Conservation (phyloP, 2,888 invertebrate species). For the Nymphalis urticae region DNA sequence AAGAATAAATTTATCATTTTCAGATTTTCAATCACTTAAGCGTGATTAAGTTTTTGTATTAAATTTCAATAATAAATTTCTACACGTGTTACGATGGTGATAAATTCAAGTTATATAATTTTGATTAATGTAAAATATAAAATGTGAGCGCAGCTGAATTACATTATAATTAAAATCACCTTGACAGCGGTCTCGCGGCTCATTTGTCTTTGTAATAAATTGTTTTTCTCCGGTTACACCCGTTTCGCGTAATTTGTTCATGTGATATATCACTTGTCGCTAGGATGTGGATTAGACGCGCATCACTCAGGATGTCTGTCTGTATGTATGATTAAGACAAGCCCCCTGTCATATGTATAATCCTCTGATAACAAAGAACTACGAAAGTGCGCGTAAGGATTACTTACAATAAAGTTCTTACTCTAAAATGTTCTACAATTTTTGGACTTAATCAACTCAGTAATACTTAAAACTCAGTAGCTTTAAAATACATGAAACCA, state of each 20-base stretch:
- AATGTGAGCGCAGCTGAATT: slow-evolving; percentile 28
- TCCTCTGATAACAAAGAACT: slow-evolving; percentile 18
- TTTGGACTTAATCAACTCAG: neutral
- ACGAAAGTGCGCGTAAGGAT: neutral
- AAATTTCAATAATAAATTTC: too few relatives aligned
- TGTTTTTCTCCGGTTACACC: slow-evolving; percentile 61
- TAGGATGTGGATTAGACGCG: slow-evolving; percentile 60
- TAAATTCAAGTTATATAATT: neutral
- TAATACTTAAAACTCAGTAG: too few relatives aligned
- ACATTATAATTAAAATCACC: slow-evolving; percentile 62
- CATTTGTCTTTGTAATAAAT: slow-evolving; percentile 73
- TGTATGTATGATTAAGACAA: slow-evolving; percentile 55
- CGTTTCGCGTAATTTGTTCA: slow-evolving; percentile 66
- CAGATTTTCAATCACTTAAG: too few relatives aligned
- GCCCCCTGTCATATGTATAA: slow-evolving; percentile 15
- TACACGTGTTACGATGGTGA: too few relatives aligned
- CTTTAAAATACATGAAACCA: too few relatives aligned
- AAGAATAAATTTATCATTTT: too few relatives aligned
- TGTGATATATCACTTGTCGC: slow-evolving; percentile 69
- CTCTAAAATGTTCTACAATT: too few relatives aligned
- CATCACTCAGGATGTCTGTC: slow-evolving; percentile 52
- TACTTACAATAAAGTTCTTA: neutral
- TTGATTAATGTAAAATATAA: slow-evolving; percentile 13
- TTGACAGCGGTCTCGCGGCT: slow-evolving; percentile 45
- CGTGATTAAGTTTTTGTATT: too few relatives aligned